phyloP scores from a whole-genome alignment of 2,113 vertebrate species.

The Lepisosteus osseus region DNA sequence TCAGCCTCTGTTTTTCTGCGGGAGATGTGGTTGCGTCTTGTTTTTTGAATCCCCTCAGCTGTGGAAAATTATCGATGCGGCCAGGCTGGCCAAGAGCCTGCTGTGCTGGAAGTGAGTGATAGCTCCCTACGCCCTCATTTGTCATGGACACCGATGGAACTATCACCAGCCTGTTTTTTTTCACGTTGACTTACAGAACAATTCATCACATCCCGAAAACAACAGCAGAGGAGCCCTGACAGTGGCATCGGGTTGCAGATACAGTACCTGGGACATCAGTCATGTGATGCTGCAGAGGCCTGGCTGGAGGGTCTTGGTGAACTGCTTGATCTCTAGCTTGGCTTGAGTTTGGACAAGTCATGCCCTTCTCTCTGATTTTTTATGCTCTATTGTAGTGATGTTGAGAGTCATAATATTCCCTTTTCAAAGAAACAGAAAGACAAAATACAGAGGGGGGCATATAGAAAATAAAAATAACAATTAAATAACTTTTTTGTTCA shows the following conservation, averaged over 20 bases:
- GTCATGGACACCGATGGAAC: not conserved
- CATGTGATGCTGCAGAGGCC: too few relatives aligned
- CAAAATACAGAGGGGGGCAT: too few relatives aligned
- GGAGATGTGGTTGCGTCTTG: not conserved
- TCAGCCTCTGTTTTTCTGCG: not conserved
- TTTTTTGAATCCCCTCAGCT: not conserved
- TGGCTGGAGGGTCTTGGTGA: too few relatives aligned
- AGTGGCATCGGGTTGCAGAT: not conserved
- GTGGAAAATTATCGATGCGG: not conserved
- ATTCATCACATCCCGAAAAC: not conserved
- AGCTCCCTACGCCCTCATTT: not conserved
- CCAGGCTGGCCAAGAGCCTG: not conserved
- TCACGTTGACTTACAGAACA: not conserved
- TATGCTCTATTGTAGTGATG: too few relatives aligned
- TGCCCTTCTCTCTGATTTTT: too few relatives aligned
- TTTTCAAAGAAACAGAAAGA: too few relatives aligned
- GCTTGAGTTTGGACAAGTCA: too few relatives aligned
- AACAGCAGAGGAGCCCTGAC: not conserved
- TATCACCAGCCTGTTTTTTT: not conserved
- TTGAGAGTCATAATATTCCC: too few relatives aligned
- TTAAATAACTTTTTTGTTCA: too few relatives aligned
- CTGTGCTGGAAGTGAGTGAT: not conserved
- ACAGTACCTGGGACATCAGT: not conserved
- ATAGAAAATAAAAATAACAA: too few relatives aligned
- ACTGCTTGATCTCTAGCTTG: too few relatives aligned